A percentile compares a stretch with the other conserved stretches of the same genome.
phyloP scores from a whole-genome alignment of 2,888 invertebrate species.

The Rhagonycha lutea region DNA sequence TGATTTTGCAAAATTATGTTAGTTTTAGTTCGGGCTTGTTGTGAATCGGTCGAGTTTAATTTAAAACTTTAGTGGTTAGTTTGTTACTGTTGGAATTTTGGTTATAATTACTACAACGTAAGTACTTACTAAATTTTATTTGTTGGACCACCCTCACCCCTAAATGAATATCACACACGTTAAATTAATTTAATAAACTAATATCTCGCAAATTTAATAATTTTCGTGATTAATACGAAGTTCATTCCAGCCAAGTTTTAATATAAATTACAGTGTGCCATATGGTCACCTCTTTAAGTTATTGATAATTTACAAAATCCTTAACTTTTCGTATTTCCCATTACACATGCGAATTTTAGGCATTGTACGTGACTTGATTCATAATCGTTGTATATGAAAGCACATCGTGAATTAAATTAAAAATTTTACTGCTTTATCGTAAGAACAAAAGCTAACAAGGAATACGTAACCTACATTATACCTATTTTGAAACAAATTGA shows the following conservation, averaged over 20 bases:
- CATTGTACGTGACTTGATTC: conserved; percentile 6
- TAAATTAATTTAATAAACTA: background rate
- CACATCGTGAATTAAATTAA: background rate
- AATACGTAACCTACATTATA: background rate
- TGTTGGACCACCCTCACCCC: background rate
- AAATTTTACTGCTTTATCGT: background rate
- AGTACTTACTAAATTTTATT: background rate
- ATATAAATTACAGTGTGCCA: background rate
- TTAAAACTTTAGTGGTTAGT: no score
- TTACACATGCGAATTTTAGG: conserved; percentile 9
- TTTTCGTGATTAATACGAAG: background rate
- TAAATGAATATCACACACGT: background rate
- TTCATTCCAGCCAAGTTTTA: background rate
- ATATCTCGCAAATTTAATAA: background rate
- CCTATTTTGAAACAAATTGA: background rate
- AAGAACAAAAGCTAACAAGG: background rate
- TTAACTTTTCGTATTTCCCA: background rate
- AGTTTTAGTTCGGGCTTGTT: no score
- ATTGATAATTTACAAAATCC: background rate
- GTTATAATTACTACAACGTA: no score
- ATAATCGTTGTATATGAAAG: background rate
- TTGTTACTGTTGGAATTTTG: no score
- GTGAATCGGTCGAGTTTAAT: no score
- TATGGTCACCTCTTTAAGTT: background rate
- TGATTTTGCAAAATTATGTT: no score